A percentile compares a stretch with the other conserved stretches of the same genome.
These are phyloP conservation scores for Taenaris catops DNA, from an alignment of 2,888 invertebrate species.

Conservation along the genomic window DNA sequence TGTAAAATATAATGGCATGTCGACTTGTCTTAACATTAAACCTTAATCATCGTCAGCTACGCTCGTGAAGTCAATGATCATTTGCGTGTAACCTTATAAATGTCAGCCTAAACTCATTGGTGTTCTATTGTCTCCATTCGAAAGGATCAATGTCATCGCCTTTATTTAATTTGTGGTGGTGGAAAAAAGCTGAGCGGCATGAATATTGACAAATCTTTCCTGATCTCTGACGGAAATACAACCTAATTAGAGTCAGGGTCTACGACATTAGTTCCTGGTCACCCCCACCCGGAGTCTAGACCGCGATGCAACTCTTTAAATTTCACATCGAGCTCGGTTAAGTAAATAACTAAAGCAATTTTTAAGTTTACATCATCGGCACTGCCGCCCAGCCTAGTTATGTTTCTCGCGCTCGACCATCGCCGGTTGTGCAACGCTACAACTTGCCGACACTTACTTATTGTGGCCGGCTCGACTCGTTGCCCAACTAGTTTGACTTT, in stretches of 20 bases:
- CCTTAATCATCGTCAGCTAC: too few relatives aligned
- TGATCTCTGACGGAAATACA: slow-evolving; percentile 6
- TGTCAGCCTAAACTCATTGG: too few relatives aligned
- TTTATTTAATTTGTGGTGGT: neutral
- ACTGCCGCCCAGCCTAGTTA: slow-evolving; percentile 73
- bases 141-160: slow-evolving; percentile 1
- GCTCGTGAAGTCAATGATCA: too few relatives aligned
- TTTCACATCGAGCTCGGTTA: slow-evolving; percentile 66
- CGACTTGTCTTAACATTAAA: too few relatives aligned
- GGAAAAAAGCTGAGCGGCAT: neutral
- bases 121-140: too few relatives aligned
- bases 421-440: slow-evolving; percentile 67
- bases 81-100: too few relatives aligned
- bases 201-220: slow-evolving; percentile 2
- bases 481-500: slow-evolving; percentile 69
- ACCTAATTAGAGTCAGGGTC: slow-evolving; percentile 12
- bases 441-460: slow-evolving; percentile 73
- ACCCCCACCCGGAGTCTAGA: slow-evolving; percentile 46
- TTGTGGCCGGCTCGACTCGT: slow-evolving; percentile 66
- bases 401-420: slow-evolving; percentile 77
- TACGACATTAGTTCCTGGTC: slow-evolving; percentile 54
- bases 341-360: slow-evolving; percentile 77
- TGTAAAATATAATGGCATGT: too few relatives aligned
- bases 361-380: slow-evolving; percentile 76
- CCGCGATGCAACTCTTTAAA: slow-evolving; percentile 54